phyloP scores from a whole-genome alignment of 2,113 vertebrate species.

The Puma concolor region DNA sequence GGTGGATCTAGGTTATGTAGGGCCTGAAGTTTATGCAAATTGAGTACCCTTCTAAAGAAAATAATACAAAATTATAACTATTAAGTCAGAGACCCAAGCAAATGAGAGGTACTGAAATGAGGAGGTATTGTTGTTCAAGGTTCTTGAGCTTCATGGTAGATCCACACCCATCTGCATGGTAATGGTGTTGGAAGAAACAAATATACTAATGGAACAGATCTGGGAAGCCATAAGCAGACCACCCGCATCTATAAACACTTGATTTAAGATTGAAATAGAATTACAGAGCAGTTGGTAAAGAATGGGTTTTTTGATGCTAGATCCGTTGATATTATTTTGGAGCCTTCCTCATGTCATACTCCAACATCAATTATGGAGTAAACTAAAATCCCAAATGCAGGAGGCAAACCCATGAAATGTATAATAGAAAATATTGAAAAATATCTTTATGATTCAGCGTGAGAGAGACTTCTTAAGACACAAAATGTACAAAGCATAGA shows the following conservation, averaged over 20 bases:
- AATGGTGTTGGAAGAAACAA: background rate
- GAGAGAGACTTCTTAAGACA: background rate
- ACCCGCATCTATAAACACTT: background rate
- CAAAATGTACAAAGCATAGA: background rate
- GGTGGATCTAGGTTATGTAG: background rate
- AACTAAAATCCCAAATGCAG: slow-evolving; percentile 32
- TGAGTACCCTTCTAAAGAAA: background rate
- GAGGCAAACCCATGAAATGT: slow-evolving; percentile 4
- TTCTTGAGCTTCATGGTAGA: background rate
- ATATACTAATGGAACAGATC: background rate
- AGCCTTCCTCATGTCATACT: background rate
- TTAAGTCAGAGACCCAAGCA: background rate
- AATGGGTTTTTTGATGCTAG: background rate
- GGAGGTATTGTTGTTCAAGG: background rate
- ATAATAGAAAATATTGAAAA: background rate
- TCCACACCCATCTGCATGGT: background rate
- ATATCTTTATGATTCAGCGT: background rate
- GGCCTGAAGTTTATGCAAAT: background rate
- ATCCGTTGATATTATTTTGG: background rate
- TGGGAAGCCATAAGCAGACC: background rate
- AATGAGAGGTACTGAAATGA: background rate
- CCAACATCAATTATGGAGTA: slow-evolving; percentile 24
- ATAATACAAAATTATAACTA: background rate
- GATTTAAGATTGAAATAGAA: slow-evolving; percentile 1
- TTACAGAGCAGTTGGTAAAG: background rate